Conservation (phyloP, 2,113 vertebrate genomes). For the Hylia prasina region DNA sequence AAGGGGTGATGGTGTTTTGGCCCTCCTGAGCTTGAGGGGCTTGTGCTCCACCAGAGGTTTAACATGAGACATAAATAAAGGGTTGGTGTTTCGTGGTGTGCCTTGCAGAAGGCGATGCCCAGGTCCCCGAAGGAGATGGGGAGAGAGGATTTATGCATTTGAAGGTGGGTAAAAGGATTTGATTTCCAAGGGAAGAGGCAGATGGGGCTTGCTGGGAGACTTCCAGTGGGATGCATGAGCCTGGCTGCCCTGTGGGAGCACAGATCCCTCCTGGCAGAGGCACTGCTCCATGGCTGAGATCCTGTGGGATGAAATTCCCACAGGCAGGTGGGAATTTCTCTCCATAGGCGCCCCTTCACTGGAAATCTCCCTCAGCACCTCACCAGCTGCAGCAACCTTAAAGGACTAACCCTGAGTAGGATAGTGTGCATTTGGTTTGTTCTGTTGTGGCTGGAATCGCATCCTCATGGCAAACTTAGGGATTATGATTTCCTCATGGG, state of each 20-base stretch:
- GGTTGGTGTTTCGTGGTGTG: background rate
- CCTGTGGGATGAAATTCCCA: background rate
- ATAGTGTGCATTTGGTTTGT: background rate
- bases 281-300: background rate
- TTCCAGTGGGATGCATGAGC: rapidly evolving
- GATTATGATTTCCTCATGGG: rapidly evolving
- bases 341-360: rapidly evolving
- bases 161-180: background rate
- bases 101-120: background rate
- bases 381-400: rapidly evolving
- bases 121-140: background rate
- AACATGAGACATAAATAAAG: background rate
- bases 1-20: background rate
- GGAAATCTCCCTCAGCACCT: background rate
- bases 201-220: background rate
- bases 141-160: rapidly evolving
- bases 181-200: background rate
- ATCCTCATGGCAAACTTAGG: rapidly evolving
- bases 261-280: background rate
- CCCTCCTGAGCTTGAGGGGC: background rate
- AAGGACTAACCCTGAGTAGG: background rate
- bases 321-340: background rate
- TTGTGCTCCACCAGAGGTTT: background rate
- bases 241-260: background rate
- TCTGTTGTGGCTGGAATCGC: background rate